A percentile compares a stretch with the other conserved stretches of the same genome.
Conservation (phyloP, 1,140 invertebrate species). For the Platyura marginata region DNA sequence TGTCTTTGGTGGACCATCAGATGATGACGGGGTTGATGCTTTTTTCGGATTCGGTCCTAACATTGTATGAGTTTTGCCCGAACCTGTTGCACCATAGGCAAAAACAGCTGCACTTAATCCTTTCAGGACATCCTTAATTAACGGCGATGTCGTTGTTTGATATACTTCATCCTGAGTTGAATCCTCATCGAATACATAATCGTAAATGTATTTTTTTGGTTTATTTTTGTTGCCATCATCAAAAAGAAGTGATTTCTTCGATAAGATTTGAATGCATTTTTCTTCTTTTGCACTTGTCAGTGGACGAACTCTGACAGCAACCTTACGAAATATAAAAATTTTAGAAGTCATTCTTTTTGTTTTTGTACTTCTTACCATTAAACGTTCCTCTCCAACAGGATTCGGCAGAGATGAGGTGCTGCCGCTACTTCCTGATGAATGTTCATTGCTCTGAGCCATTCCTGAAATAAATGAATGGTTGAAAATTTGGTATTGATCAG, state of each 20-base stretch:
- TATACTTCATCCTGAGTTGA: conserved; percentile 70
- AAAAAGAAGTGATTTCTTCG: conserved; percentile 16
- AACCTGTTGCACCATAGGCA: conserved; percentile 88
- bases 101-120: conserved; percentile 95
- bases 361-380: conserved; percentile 17
- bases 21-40: conserved; percentile 8
- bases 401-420: conserved; percentile 9
- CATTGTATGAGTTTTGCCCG: conserved; percentile 32
- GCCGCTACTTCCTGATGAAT: conserved; percentile 8
- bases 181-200: conserved; percentile 64
- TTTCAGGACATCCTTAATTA: conserved; percentile 72
- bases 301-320: conserved; percentile 21
- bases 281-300: conserved; percentile 13
- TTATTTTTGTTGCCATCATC: conserved; percentile 26
- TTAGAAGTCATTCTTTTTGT: too few relatives aligned
- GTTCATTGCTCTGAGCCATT: conserved; percentile 17
- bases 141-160: conserved; percentile 54
- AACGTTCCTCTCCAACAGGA: conserved; percentile 12
- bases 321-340: too few relatives aligned
- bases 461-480: too few relatives aligned
- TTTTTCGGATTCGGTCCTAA: conserved; percentile 19
- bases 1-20: conserved; percentile 7
- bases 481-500: too few relatives aligned
- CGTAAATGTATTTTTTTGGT: conserved; percentile 71
- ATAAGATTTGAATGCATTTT: conserved; percentile 23